Base-by-base conservation (phyloP, 2,888 invertebrate species). In the Drosophila stalkeri region DNA sequence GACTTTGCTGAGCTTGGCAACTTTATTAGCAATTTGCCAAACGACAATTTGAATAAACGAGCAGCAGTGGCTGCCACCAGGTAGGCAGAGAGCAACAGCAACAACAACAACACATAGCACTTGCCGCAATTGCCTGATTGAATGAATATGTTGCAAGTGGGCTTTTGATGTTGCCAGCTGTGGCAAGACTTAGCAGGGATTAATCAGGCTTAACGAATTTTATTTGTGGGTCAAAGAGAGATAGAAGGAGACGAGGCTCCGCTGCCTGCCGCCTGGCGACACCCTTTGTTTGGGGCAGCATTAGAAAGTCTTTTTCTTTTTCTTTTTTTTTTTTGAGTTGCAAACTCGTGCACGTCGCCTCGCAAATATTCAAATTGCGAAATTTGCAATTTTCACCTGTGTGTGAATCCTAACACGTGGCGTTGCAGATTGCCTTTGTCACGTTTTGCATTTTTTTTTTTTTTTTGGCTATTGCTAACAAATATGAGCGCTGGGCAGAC, bases 11-110 rank as follows among this genome's bases (percentile, higher is more conserved):
- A 49, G 49, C 67, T 63, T 73, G 84, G 75, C 61, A 89, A 89
- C 74, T 86, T 89, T 87, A 86, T 86, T 87, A 74, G 60, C 85
- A 76, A 89, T 89, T 89, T 87, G 85, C 80, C 86, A 85, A 62
- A 49, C 67, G 72, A 62, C 80, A 71, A 84, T 89, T 89, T 86
- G 77, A 81, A 84, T 81, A 81, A 74, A 72, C 63, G 60, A 52
- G 59, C 63, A 59, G 64, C 61, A 59, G 63, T 46, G 55, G 23
- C 33, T 51, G 49, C 49, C 49, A 51, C 49, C 49, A 49, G 49
- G 49, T 33, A 51, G 51, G 51, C 33, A 18, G 51, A 33, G 27
- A 27, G 27, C 27, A 27, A 6, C 27, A 27, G 33, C 49, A 18
- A 0, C 33, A 31, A n/a, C 27, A 47, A 16, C 16, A 16, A 51